These are phyloP conservation scores for Myotis lucifugus DNA, from an alignment of 2,113 vertebrate genomes.

Conservation along the genomic window DNA sequence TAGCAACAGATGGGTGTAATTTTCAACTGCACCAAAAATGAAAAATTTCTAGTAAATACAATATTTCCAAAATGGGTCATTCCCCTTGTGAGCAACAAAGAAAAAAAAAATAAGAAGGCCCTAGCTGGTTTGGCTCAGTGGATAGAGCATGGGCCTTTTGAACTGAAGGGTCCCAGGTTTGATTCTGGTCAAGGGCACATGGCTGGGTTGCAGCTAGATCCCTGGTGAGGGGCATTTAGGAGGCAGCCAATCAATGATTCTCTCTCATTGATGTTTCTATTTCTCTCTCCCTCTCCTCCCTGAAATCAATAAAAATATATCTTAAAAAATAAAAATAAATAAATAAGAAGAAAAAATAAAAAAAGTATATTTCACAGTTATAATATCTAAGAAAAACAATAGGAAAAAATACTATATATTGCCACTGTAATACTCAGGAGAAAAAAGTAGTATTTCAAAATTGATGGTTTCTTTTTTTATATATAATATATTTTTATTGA, in stretches of 20 bases:
- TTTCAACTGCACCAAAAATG: constrained; percentile 57
- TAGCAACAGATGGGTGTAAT: constrained; percentile 41
- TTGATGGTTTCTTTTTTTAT: constrained; percentile 8
- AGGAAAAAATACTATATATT: background rate
- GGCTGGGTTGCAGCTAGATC: no score
- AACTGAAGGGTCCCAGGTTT: no score
- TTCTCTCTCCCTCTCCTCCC: no score
- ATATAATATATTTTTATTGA: no score
- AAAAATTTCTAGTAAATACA: constrained; percentile 49
- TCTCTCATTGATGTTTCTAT: no score
- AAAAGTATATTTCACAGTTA: constrained; percentile 50
- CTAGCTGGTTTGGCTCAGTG: no score
- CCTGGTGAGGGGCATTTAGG: no score
- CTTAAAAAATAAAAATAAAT: no score
- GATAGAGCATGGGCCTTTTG: no score
- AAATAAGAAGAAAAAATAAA: background rate
- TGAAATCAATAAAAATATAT: no score
- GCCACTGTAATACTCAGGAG: background rate
- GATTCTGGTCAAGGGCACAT: no score
- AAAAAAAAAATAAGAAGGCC: background rate
- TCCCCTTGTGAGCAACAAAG: constrained; percentile 31
- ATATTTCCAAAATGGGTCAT: constrained; percentile 21
- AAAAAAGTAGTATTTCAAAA: constrained; percentile 49
- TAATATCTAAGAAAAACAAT: constrained; percentile 51
- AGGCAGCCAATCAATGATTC: no score